Base-by-base conservation (phyloP, 2,797 vertebrate genomes). In the Spinus olivaceus region DNA sequence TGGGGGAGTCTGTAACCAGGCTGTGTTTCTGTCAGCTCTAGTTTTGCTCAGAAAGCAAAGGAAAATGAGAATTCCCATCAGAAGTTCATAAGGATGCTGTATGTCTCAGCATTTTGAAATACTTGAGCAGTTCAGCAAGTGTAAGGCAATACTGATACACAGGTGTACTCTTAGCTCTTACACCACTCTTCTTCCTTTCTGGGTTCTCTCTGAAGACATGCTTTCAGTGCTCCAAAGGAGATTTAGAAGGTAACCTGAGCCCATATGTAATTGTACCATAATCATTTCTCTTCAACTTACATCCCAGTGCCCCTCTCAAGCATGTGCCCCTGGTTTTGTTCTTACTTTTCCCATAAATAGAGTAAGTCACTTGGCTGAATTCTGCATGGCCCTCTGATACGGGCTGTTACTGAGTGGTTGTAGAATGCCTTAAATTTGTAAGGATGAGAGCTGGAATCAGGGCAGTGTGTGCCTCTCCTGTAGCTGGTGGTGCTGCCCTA, bases 401-500 rank as follows among this genome's bases (percentile, higher is more conserved):
- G 0, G 35, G 42, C 59, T 32, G 74, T 47, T 46, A 39, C 7
- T 9, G 35, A 57, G 46, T 22, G 25, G 8, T 7, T 74, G 57
- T n/a, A 66, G 28, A 53, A 51, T 39, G 22, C 56, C 33, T 23
- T 14, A 9, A 15, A 12, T 66, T 30, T 35, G 8, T 64, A 61
- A 70, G 17, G 63, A 7, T 70, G 51, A 54, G 53, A 84, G 39
- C 67, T 59, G 19, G 64, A 84, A 39, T 72, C 67, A 94, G 90
- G 17, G 46, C 56, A 32, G 10, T 2, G 27, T 90, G 23, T 85
- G 41, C 70, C 86, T 89, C 49, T 71, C 41, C 70, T 63, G 7
- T 64, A 99, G 99, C 94, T 99, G 96, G 99, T 99, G 97, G 99
- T 99, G 95, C 97, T 99, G 96, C 99, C 99, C 15, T 99, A 99